Percentiles rank a stretch among this genome's conserved stretches.
These are phyloP conservation scores for Pyrocoelia pectoralis DNA, from an alignment of 2,888 invertebrate genomes.

Conservation along the genomic window DNA sequence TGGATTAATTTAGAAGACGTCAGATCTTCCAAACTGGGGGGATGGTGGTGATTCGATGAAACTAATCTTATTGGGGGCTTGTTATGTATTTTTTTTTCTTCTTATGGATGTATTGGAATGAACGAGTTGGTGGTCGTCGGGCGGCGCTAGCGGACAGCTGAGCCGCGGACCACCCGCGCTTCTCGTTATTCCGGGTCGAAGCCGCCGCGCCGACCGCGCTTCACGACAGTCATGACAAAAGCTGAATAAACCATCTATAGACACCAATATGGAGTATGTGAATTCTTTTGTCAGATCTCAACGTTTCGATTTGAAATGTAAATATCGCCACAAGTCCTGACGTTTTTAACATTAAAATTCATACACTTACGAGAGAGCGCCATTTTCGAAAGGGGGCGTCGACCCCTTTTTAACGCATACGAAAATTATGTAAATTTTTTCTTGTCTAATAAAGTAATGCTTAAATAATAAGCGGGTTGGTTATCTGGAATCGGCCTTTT, in stretches of 20 bases:
- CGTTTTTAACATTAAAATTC: neutral
- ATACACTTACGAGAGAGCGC: neutral
- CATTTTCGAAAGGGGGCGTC: neutral
- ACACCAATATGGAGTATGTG: constrained; percentile 37
- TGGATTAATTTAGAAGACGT: too few relatives aligned
- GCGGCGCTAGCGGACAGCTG: constrained; percentile 51
- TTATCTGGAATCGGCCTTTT: neutral
- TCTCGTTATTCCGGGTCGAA: constrained; percentile 53
- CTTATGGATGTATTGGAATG: neutral
- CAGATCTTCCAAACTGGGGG: too few relatives aligned
- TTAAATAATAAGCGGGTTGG: neutral
- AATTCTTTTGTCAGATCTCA: constrained; percentile 33
- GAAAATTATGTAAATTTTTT: neutral
- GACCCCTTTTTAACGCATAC: neutral
- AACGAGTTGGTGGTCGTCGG: constrained; percentile 32
- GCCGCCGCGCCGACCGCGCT: constrained; percentile 42
- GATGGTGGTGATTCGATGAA: neutral
- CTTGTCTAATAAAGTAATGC: neutral
- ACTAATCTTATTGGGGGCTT: neutral
- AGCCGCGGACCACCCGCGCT: constrained; percentile 58
- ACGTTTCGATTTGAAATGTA: constrained; percentile 28
- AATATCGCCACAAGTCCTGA: constrained; percentile 12
- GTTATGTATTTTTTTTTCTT: neutral
- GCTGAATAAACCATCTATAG: constrained; percentile 40
- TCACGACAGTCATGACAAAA: constrained; percentile 42